A percentile compares a stretch with the other conserved stretches of the same genome.
phyloP scores from a whole-genome alignment of 2,113 vertebrate species.

The Atrichornis clamosus region DNA sequence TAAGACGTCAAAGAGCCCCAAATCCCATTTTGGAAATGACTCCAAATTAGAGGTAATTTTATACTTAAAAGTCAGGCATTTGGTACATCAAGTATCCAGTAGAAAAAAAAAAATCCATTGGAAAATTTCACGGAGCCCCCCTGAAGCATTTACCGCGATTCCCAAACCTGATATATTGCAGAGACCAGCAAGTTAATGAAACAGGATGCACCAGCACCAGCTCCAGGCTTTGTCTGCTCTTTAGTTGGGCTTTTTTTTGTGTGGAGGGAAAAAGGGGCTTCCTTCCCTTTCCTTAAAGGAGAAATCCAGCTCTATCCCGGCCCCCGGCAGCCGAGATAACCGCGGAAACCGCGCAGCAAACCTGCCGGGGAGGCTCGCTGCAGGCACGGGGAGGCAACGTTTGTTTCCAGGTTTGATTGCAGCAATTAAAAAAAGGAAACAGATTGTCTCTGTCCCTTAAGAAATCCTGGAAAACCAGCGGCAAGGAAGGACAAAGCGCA shows the following conservation, averaged over 20 bases:
- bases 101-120: not conserved
- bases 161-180: not conserved
- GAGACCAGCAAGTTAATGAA: not conserved
- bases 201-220: not conserved
- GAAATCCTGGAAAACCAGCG: not conserved
- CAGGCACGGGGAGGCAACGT: not conserved
- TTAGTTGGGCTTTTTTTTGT: not conserved
- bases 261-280: not conserved
- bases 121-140: not conserved
- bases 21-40: not conserved
- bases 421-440: not conserved
- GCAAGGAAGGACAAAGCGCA: not conserved
- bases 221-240: not conserved
- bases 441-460: not conserved
- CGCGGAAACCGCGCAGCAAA: rapidly evolving
- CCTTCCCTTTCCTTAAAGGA: not conserved
- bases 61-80: not conserved
- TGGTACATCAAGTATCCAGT: not conserved
- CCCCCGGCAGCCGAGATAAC: rapidly evolving
- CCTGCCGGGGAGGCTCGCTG: not conserved
- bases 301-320: not conserved
- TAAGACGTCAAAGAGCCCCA: not conserved
- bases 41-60: not conserved
- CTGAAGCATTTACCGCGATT: not conserved
- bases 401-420: not conserved